phyloP scores from a whole-genome alignment of 1,140 invertebrate species.

The Achatina immaculata region DNA sequence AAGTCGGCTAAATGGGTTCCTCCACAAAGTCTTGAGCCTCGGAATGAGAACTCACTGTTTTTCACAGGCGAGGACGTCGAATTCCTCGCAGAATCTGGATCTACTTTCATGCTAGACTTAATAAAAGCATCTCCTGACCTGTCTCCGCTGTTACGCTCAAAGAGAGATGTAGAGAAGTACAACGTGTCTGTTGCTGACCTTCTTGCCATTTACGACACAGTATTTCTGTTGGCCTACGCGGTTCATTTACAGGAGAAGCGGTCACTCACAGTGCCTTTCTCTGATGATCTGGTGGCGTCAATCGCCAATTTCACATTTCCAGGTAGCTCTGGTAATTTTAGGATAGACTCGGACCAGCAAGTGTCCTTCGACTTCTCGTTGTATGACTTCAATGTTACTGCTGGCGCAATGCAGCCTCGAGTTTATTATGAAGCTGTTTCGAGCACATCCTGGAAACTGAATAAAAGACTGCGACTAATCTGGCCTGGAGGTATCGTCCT shows the following conservation, averaged over 20 bases:
- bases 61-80: not conserved
- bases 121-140: not conserved
- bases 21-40: not conserved
- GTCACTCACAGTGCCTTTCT: not conserved
- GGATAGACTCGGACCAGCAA: not conserved
- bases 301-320: constrained; percentile 8
- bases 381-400: constrained; percentile 20
- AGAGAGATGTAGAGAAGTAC: constrained; percentile 17
- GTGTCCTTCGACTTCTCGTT: constrained; percentile 15
- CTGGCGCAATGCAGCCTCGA: not conserved
- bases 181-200: not conserved
- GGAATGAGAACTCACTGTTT: not conserved
- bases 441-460: not conserved
- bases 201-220: constrained; percentile 10
- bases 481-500: constrained; percentile 20
- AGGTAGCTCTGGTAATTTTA: not conserved
- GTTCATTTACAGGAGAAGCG: not conserved
- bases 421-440: constrained; percentile 21
- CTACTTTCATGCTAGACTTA: too few species aligned
- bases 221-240: constrained; percentile 5
- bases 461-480: not conserved
- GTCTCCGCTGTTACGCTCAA: not conserved
- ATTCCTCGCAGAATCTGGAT: not conserved
- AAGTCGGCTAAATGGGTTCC: not conserved
- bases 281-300: not conserved